Evolutionary conservation across 2,888 invertebrate genomes (phyloP).

Genomic region (Drosophila birchii): DNA sequence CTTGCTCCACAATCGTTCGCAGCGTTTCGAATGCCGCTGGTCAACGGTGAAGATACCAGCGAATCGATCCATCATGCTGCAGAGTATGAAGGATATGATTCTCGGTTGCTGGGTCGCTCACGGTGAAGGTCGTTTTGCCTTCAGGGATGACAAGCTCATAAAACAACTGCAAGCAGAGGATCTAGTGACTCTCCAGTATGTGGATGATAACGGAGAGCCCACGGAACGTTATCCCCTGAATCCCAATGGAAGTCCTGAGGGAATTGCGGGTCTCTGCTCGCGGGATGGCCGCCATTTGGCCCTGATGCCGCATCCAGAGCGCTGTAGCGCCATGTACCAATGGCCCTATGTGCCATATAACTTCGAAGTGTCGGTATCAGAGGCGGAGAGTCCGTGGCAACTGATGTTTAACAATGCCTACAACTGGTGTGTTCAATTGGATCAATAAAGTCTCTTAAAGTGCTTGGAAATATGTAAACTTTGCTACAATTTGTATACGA

Average conservation of each 20-base stretch:
- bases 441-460: neutral
- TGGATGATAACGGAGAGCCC: conserved; percentile 90
- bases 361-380: conserved; percentile 81
- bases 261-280: conserved; percentile 96
- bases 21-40: conserved; percentile 93
- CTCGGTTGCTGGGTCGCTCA: conserved; percentile 99
- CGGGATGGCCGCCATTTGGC: conserved; percentile 96
- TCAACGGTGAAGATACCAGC: conserved; percentile 90
- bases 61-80: conserved; percentile 91
- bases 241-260: conserved; percentile 94
- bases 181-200: conserved; percentile 92
- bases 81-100: conserved; percentile 93
- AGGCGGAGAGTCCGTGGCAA: conserved; percentile 93
- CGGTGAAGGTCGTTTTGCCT: conserved; percentile 94
- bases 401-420: conserved; percentile 96
- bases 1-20: conserved; percentile 94
- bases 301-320: conserved; percentile 99
- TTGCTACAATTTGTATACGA: conserved; percentile 6
- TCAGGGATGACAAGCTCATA: conserved; percentile 86
- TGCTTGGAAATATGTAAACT: neutral
- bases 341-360: conserved; percentile 90
- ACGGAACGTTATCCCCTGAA: conserved; percentile 96
- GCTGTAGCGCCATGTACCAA: conserved; percentile 95
- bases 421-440: conserved; percentile 86
- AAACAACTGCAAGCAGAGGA: conserved; percentile 86